Evolutionary conservation across 2,888 invertebrate genomes (phyloP).

Genomic region (Shargacucullia verbasci): DNA sequence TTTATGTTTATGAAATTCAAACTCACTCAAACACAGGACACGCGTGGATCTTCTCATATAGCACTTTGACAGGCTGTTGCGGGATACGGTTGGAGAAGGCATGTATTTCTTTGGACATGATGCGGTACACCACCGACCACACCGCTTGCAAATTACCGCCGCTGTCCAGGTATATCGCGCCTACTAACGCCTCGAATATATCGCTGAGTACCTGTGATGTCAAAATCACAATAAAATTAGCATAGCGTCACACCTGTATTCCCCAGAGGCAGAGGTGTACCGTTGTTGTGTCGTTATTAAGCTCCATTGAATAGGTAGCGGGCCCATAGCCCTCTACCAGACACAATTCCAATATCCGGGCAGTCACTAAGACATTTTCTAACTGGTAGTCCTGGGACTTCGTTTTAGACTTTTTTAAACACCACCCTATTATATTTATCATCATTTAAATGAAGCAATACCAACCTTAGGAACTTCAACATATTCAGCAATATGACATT

Average conservation of each 20-base stretch:
- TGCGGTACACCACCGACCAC: slow-evolving; percentile 94
- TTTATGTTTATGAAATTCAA: not conserved
- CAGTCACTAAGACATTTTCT: too few relatives aligned
- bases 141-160: slow-evolving; percentile 91
- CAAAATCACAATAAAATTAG: too few relatives aligned
- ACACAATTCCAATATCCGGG: too few relatives aligned
- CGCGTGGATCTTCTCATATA: slow-evolving; percentile 95
- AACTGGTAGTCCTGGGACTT: too few relatives aligned
- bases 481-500: slow-evolving; percentile 91
- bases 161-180: slow-evolving; percentile 96
- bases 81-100: slow-evolving; percentile 95
- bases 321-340: too few relatives aligned
- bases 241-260: too few relatives aligned
- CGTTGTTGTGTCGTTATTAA: too few relatives aligned
- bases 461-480: slow-evolving; percentile 96
- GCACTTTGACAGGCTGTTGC: slow-evolving; percentile 95
- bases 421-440: too few relatives aligned
- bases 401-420: too few relatives aligned
- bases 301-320: too few relatives aligned
- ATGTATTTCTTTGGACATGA: slow-evolving; percentile 96
- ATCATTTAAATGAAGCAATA: not conserved
- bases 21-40: slow-evolving; percentile 93
- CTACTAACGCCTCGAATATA: slow-evolving; percentile 96
- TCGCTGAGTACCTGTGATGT: slow-evolving; percentile 94
- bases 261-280: too few relatives aligned